A percentile compares a stretch with the other conserved stretches of the same genome.
Conservation (phyloP, 2,113 vertebrate genomes). For the Brevimyrus niger region DNA sequence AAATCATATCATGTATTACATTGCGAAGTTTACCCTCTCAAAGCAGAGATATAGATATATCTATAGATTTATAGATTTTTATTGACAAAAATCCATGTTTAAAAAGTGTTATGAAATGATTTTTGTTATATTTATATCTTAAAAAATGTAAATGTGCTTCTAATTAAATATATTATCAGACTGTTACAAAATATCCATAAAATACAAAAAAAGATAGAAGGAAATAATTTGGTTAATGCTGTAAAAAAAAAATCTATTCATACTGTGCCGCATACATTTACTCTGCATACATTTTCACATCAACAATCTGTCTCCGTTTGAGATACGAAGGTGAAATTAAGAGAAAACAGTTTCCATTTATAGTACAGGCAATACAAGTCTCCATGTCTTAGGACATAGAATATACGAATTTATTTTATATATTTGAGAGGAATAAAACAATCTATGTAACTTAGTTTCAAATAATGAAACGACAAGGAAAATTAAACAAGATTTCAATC, state of each 20-base stretch:
- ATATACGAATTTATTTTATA: not conserved
- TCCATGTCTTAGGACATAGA: not conserved
- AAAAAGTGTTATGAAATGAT: not conserved
- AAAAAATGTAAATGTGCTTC: not conserved
- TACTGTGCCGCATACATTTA: not conserved
- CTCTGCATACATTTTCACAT: conserved; percentile 4
- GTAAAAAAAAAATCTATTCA: not conserved
- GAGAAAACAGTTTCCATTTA: not conserved
- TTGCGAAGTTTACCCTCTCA: not conserved
- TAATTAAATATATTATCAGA: not conserved
- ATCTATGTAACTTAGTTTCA: not conserved
- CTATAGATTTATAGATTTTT: too few species aligned
- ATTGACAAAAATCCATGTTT: not conserved
- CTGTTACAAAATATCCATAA: not conserved
- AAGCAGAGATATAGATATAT: not conserved
- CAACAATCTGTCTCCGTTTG: not conserved
- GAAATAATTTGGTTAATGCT: not conserved
- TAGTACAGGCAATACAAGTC: not conserved
- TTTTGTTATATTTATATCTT: not conserved
- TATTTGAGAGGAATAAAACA: not conserved
- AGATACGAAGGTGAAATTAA: not conserved
- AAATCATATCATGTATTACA: not conserved
- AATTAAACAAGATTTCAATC: not conserved
- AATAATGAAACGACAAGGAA: not conserved
- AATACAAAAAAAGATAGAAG: not conserved